Evolutionary conservation across 2,888 invertebrate genomes (phyloP), one percentile per base, ranked within the genome.

Genomic region (Amphipoea oculea): DNA sequence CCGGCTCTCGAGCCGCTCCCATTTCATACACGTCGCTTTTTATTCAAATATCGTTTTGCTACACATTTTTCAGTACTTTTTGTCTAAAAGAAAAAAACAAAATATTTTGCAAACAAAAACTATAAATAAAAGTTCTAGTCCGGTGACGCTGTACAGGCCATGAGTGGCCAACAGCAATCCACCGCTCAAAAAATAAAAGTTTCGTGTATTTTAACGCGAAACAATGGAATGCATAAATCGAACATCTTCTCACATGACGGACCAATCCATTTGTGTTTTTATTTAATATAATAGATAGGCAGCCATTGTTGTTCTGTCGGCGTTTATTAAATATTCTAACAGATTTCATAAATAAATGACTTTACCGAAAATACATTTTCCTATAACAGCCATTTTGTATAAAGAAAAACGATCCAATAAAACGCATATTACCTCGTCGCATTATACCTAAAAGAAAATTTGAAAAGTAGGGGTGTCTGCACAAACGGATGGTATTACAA

Each of bases 391-490:
- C 90, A 91, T 95, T 95, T 94, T 92, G 93, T 94, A 93, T 92
- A 94, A 93, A 92, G 93, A 94, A 92, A 94, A 94, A 95, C 93
- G 94, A 92, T 93, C 93, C 93, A 94, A 95, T 95, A 95, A 94
- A 95, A 94, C 90, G 94, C 93, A 93, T 95, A 95, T 95, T 95
- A 95, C 94, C 91, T 92, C 92, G 91, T 93, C 93, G 92, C 92
- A 94, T 93, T 94, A 94, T 93, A n/a, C n/a, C n/a, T n/a, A 93
- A 94, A 94, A 93, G 93, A 93, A 95, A 95, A 94, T 95, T 95
- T 94, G 93, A 94, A 94, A 94, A 93, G 92, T 92, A 92, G 92
- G 92, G 93, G 92, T 92, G 93, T 94, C 93, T 94, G 92, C 92
- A 92, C 91, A 92, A 94, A 94, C 92, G 94, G 92, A 93, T 94